Evolutionary conservation across 2,888 invertebrate species (phyloP), one percentile per base, ranked within the genome.

Genomic region (Sphecodes monilicornis): DNA sequence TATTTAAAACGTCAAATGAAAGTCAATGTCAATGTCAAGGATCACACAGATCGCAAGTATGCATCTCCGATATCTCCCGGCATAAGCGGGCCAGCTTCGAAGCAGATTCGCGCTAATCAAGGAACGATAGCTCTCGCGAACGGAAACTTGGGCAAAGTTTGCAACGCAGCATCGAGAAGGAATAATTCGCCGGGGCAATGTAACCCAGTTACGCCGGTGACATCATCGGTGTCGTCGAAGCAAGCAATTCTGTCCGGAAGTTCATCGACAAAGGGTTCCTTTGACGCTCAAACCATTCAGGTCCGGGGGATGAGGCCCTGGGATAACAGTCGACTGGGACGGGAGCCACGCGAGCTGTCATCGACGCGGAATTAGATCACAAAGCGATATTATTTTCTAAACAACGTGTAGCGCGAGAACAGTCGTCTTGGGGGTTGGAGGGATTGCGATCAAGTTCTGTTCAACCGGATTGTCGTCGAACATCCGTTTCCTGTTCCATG

Each of bases 111-210:
- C 1, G 26, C 18, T 16, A 83, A 88, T 85, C 82, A 79, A 76
- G 78, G 78, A 83, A 87, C 57, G 88, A 88, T 86, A 86, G 72
- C 76, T 86, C 83, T 68, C 85, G 74, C 82, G 50, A 74, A 57
- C 6, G 29, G 78, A 80, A 86, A 88, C 80, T 88, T 84, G 66
- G 68, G 64, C 46, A 39, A 84, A 88, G 82, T 86, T 86, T 68
- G 66, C 78, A 66, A 78, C 71, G 79, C 80, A 50, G 71, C 76
- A 69, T 69, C 80, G 77, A 80, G 83, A 78, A 80, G 75, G 82
- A 83, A 88, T 83, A 86, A 87, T 87, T 87, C 83, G 80, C 75
- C 66, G 71, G 60, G 32, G 73, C 75, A 81, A 82, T 76, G 79
- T 85, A 86, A 86, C 80, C 80, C 75, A 79, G 81, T 88, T 87